Base-by-base conservation (phyloP, 23 tunicate species). In the Trididemnum nubilum region DNA sequence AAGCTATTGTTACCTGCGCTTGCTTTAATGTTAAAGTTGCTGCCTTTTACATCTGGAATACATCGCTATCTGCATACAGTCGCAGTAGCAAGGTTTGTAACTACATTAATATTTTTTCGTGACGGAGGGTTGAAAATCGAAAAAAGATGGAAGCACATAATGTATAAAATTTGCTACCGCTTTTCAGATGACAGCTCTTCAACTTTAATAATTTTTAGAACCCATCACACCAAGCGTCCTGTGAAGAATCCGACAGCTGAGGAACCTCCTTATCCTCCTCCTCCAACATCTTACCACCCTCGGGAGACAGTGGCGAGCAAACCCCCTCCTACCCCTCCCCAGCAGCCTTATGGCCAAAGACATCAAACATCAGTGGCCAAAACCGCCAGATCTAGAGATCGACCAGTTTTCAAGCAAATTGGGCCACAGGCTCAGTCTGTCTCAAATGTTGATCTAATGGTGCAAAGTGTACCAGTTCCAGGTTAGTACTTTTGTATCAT, bases 391-490 rank as follows among this genome's bases (percentile, higher is more conserved):
- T 77, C 81, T 27, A 35, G 81, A 26, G 81, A 77, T 31, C 7
- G 66, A 36, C 66, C 81, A 12, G 31, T 33, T 22, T 77, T 52
- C 28, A 77, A 77, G 39, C 81, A 77, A 57, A 77, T 77, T 7
- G 67, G 67, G 2, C 81, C 81, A 5, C 81, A 77, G 31, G 2
- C 38, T 12, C 66, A 52, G 18, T 52, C 72, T 0, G 51, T 23
- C 5, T 18, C 65, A 9, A 49, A 70, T 67, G 72, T 65, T 0
- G 84, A 78, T 57, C 63, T 85, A 3, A 22, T 85, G 36, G 83
- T 85, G 1, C 83, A 85, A 71, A 85, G 83, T 61, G 90, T 85
- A 1, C 90, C 90, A 1, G 90, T 71, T 23, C 90, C 90, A 78
- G 90, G 90, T 85, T 23, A 32, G 77, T 3, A 9, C n/a, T n/a